These are phyloP conservation scores for Pollimyrus isidori DNA, from an alignment of 2,113 vertebrate species.

Conservation along the genomic window DNA sequence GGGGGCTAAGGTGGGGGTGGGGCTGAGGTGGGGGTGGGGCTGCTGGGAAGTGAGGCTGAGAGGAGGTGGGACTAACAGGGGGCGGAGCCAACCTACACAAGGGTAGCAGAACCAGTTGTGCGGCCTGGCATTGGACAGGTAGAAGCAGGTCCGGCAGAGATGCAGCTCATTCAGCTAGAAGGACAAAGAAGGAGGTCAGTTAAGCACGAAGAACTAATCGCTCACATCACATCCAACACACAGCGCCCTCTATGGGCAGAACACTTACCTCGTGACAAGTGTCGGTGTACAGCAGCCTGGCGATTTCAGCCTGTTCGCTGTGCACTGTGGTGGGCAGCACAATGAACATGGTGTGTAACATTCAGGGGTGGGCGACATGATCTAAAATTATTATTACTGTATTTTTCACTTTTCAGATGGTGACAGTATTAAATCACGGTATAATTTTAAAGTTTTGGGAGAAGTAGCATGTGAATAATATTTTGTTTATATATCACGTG, in stretches of 20 bases:
- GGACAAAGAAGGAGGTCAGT: not conserved
- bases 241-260: not conserved
- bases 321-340: conserved; percentile 64
- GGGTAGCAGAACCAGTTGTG: conserved; percentile 99
- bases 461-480: too few species aligned
- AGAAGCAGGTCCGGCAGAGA: conserved; percentile 97
- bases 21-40: not conserved
- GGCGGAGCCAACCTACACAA: conserved; percentile 70
- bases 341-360: not conserved
- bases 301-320: conserved; percentile 94
- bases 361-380: too few species aligned
- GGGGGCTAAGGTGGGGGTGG: not conserved
- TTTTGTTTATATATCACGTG: too few species aligned
- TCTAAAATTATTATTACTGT: too few species aligned
- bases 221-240: not conserved
- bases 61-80: not conserved
- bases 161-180: conserved; percentile 87
- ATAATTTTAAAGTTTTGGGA: too few species aligned
- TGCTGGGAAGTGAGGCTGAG: not conserved
- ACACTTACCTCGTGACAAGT: conserved; percentile 86
- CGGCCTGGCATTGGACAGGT: conserved; percentile 91
- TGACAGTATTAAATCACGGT: too few species aligned
- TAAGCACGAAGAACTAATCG: not conserved
- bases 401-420: too few species aligned
- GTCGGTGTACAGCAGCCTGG: conserved; percentile 90